Evolutionary conservation across 2,113 vertebrate genomes (phyloP), one percentile per base, ranked within the genome.

Genomic region (Vicugna pacos): DNA sequence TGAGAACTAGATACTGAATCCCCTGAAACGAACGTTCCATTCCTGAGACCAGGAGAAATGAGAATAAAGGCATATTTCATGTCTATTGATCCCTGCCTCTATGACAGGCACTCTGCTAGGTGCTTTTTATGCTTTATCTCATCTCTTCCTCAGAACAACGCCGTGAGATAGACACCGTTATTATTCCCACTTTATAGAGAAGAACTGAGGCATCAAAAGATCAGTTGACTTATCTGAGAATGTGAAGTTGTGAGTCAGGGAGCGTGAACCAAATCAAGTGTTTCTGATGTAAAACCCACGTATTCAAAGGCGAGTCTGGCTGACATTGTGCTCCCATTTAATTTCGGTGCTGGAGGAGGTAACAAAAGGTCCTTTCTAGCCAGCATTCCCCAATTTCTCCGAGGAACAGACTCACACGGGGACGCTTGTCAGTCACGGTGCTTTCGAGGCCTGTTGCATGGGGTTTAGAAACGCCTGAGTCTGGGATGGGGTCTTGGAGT

Each of bases 321-420:
- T 86, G 80, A 54, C 20, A n/a, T 32, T 35, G 48, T 56, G 48
- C 16, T 84, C 35, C 52, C 38, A 42, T 62, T 73, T 83, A 60
- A 69, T 76, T 70, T 77, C 15, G 42, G 14, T 30, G 12, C 5
- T 48, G 30, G 20, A 67, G 24, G 32, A 80, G 4, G n/a, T 6
- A 75, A 35, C n/a, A 73, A 65, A 56, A n/a, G 28, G 20, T 60
- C 20, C 8, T 0, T 67, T 76, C 58, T 32, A 76, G 58, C 52
- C 26, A 82, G 35, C 17, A n/a, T 46, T 48, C n/a, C 38, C 24
- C 54, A n/a, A 35, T 56, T 82, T 35, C 42, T 38, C 24, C 0
- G 3, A 81, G 19, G 11, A 79, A 30, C n/a, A 3, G 38, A 64
- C 35, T 22, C 60, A 24, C 0, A 0, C 4, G 7, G 3, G 67